Evolutionary conservation across 2,888 invertebrate genomes (phyloP), one percentile per base, ranked within the genome.

Genomic region (Piscicola geometra): DNA sequence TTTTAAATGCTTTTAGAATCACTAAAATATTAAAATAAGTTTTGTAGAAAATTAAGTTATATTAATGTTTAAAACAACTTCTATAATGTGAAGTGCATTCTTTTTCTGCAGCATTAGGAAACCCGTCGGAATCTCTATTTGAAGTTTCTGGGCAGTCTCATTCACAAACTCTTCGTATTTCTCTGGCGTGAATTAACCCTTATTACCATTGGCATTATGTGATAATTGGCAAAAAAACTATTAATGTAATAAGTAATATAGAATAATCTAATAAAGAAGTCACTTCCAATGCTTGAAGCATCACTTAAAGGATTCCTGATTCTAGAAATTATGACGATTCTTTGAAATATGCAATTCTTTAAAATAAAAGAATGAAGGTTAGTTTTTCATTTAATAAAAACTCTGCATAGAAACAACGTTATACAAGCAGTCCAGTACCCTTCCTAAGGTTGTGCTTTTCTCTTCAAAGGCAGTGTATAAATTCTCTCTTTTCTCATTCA

Each of bases 301-400:
- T 73, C 41, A 21, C 64, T 28, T 50, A 25, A 32, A 21, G n/a
- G n/a, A 32, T n/a, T 60, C 35, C 25, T 52, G 21, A 73, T 73
- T 36, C 52, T n/a, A 25, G 73, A 73, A 1, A 73, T 64, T 36
- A 73, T 64, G 0, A 60, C 64, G 30, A 73, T 73, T 64, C 73
- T 56, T 73, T 73, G 73, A 32, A 33, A 73, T n/a, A 73, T 73
- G n/a, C 25, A 32, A 25, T 73, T 73, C 73, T 73, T 35, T 33
- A 64, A 73, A 73, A 72, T 52, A n/a, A 21, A 64, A n/a, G 9
- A 15, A 15, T 28, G n/a, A 64, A 21, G 12, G 12, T 64, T 15
- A n/a, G n/a, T n/a, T n/a, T n/a, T n/a, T n/a, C n/a, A n/a, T n/a
- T n/a, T n/a, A n/a, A n/a, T n/a, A n/a, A n/a, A n/a, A n/a, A n/a